These are phyloP conservation scores for Alces alces DNA, from an alignment of 2,113 vertebrate species.

Conservation along the genomic window DNA sequence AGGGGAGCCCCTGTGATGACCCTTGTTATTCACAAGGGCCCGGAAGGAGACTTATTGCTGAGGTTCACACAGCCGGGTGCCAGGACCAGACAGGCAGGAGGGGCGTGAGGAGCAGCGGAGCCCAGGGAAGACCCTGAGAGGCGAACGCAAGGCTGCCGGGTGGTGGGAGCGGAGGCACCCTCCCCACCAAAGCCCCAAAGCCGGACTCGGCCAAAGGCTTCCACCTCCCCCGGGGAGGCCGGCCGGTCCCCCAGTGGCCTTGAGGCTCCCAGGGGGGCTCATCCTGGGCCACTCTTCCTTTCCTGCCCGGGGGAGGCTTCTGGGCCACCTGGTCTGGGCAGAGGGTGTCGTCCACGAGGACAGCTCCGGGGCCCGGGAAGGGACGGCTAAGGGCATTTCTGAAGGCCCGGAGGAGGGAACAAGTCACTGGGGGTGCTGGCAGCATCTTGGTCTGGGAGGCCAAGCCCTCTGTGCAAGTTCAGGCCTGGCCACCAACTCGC, in stretches of 20 bases:
- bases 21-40: neutral
- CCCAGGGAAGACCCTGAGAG: neutral
- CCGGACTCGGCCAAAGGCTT: neutral
- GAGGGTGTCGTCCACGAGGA: fast-evolving
- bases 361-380: neutral
- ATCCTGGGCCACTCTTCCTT: fast-evolving
- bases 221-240: fast-evolving
- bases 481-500: neutral
- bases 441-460: neutral
- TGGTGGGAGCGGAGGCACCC: fast-evolving
- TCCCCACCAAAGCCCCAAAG: too few relatives aligned
- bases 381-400: neutral
- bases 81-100: neutral
- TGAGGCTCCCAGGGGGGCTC: neutral
- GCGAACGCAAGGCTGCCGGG: neutral
- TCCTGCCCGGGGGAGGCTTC: neutral
- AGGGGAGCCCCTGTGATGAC: neutral
- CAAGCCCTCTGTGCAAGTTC: too few relatives aligned
- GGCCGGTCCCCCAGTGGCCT: fast-evolving
- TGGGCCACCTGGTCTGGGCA: neutral
- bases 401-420: neutral
- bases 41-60: neutral
- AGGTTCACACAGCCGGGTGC: neutral
- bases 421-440: neutral
- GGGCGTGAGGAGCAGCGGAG: neutral